phyloP scores from a whole-genome alignment of 1,140 invertebrate genomes.

The Drosophila ficusphila region DNA sequence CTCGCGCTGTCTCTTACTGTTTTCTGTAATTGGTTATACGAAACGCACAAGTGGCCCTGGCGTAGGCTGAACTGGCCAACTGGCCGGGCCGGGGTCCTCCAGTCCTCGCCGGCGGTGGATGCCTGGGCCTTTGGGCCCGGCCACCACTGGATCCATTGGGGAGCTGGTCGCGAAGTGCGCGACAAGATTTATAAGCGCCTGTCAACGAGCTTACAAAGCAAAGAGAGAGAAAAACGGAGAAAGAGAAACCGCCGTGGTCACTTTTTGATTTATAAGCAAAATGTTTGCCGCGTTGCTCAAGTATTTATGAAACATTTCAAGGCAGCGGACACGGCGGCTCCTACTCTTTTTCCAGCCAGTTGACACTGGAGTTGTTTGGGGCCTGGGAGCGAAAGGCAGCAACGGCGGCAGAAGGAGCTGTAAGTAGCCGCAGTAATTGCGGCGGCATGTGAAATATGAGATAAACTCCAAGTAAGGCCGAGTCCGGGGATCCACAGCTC shows the following conservation, averaged over 20 bases:
- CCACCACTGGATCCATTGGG: slow-evolving; percentile 20
- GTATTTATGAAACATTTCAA: slow-evolving; percentile 82
- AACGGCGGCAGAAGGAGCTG: slow-evolving; percentile 19
- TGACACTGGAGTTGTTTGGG: slow-evolving; percentile 59
- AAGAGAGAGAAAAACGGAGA: slow-evolving; percentile 29
- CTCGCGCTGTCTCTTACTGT: slow-evolving; percentile 44
- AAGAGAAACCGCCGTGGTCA: slow-evolving; percentile 61
- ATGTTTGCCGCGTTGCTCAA: slow-evolving; percentile 66
- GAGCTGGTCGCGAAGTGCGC: slow-evolving; percentile 61
- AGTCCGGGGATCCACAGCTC: slow-evolving; percentile 26
- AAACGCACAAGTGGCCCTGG: slow-evolving; percentile 68
- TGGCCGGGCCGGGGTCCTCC: slow-evolving; percentile 6
- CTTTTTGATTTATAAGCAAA: slow-evolving; percentile 83
- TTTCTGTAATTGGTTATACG: slow-evolving; percentile 74
- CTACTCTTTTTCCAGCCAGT: slow-evolving; percentile 65
- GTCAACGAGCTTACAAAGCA: slow-evolving; percentile 61
- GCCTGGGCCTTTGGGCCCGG: slow-evolving; percentile 6
- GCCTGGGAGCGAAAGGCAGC: slow-evolving; percentile 33
- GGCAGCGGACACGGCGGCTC: slow-evolving; percentile 57
- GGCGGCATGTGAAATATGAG: slow-evolving; percentile 82
- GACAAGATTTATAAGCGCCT: slow-evolving; percentile 82
- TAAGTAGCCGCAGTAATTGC: slow-evolving; percentile 79
- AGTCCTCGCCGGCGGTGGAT: slow-evolving; percentile 10
- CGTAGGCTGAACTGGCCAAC: slow-evolving; percentile 33
- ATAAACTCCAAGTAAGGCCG: slow-evolving; percentile 80